Evolutionary conservation across 2,113 vertebrate species (phyloP).

Genomic region (Eolophus roseicapilla): DNA sequence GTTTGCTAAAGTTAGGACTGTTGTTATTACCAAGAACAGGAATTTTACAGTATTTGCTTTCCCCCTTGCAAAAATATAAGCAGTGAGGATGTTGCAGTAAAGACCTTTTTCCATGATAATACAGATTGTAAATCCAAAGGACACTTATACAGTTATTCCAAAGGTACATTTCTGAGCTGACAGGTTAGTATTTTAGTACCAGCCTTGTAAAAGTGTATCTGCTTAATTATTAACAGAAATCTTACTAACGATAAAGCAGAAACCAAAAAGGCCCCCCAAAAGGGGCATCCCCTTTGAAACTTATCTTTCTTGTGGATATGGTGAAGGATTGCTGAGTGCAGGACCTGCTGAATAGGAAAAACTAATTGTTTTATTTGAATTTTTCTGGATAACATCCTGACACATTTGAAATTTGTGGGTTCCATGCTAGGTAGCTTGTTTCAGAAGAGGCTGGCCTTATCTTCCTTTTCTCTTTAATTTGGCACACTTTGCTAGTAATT

Average conservation of each 20-base stretch:
- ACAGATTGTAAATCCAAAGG: not conserved
- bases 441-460: not conserved
- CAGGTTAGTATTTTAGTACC: not conserved
- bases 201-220: not conserved
- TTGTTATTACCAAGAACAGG: not conserved
- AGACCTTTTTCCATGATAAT: not conserved
- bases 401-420: not conserved
- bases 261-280: not conserved
- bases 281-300: not conserved
- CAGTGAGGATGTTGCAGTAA: not conserved
- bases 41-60: not conserved
- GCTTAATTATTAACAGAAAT: not conserved
- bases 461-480: not conserved
- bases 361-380: not conserved
- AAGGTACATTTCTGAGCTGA: not conserved
- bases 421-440: not conserved
- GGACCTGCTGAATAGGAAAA: not conserved
- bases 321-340: not conserved
- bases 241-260: not conserved
- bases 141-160: not conserved
- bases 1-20: not conserved
- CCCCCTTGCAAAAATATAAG: not conserved
- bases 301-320: not conserved
- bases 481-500: not conserved
- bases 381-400: not conserved